Evolutionary conservation across 2,797 vertebrate species (phyloP).

Genomic region (Micrastur ruficollis): DNA sequence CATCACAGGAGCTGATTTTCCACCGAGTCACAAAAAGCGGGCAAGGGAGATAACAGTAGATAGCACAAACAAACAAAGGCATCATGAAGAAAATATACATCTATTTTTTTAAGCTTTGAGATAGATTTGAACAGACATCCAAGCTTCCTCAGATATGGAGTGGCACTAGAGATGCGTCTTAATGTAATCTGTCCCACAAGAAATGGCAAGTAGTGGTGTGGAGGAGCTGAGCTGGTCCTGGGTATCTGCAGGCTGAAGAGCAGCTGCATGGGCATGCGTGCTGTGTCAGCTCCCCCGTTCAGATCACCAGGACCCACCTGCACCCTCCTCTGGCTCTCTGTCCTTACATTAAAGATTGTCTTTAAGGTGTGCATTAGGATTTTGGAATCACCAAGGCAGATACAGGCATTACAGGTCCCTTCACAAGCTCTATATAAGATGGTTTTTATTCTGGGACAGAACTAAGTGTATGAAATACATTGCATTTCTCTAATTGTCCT

Average conservation of each 20-base stretch:
- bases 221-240: background rate
- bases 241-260: background rate
- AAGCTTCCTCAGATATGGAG: background rate
- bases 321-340: background rate
- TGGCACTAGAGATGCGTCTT: background rate
- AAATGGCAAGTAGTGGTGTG: background rate
- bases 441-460: background rate
- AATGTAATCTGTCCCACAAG: background rate
- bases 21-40: conserved; percentile 6
- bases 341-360: background rate
- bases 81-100: background rate
- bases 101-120: background rate
- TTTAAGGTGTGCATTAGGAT: background rate
- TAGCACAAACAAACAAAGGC: background rate
- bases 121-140: background rate
- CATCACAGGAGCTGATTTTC: background rate
- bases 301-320: background rate
- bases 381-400: background rate
- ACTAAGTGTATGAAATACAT: background rate
- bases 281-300: background rate
- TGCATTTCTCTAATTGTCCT: background rate
- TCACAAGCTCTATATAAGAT: background rate
- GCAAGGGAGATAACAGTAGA: background rate
- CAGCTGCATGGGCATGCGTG: background rate
- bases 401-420: background rate